phyloP scores from a whole-genome alignment of 2,888 invertebrate species.

The Micoletzkya japonica region DNA sequence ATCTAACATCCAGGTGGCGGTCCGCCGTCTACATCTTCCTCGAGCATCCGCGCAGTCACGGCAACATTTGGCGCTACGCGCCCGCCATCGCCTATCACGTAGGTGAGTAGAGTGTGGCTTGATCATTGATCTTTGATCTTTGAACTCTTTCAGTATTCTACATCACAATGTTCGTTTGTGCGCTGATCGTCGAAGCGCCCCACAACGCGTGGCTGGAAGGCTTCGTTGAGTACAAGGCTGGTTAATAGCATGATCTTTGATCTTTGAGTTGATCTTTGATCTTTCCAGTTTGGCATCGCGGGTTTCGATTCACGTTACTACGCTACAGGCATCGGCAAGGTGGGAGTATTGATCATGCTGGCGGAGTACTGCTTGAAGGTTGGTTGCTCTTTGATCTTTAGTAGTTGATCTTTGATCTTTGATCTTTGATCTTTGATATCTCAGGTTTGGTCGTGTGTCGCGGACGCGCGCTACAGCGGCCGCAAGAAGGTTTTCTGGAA shows the following conservation, averaged over 20 bases:
- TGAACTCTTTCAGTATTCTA: conserved; percentile 5
- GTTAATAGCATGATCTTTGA: not conserved
- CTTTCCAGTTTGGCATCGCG: conserved; percentile 1
- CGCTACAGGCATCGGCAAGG: not conserved
- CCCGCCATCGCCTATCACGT: conserved; percentile 13
- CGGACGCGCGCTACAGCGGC: conserved; percentile 3
- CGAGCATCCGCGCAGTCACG: conserved; percentile 11
- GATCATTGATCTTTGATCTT: not conserved
- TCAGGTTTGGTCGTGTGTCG: conserved; percentile 23
- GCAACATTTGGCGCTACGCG: not conserved
- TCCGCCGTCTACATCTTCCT: conserved; percentile 11
- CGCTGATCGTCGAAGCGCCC: not conserved
- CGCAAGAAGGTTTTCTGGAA: no score
- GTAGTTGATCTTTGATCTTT: no score
- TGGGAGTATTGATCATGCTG: not conserved
- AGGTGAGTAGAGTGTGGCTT: conserved; percentile 1
- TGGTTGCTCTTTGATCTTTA: not conserved
- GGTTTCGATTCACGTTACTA: not conserved
- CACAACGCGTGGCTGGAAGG: not conserved
- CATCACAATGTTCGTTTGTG: not conserved
- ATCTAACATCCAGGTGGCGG: not conserved
- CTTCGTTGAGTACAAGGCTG: not conserved
- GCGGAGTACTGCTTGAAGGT: not conserved
- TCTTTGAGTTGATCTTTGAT: not conserved
- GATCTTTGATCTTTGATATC: no score